Percentiles rank a stretch among this genome's conserved stretches.
Conservation (phyloP, 2,797 vertebrate genomes). For the Sebastes kiyomatsui region DNA sequence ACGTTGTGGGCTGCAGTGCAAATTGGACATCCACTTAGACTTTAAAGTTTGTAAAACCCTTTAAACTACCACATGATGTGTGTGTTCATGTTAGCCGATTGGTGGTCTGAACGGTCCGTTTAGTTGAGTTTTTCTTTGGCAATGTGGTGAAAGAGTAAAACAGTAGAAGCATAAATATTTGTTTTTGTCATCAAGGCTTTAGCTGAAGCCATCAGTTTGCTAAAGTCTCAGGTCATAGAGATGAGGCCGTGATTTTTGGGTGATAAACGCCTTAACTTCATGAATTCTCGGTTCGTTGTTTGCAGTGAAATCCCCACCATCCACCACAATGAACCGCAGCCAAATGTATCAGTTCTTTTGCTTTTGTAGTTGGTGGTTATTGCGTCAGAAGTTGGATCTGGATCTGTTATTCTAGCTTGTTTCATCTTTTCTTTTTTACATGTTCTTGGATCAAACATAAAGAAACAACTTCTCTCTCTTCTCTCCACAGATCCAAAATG, state of each 20-base stretch:
- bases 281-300: not conserved
- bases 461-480: constrained; percentile 47
- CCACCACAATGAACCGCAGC: not conserved
- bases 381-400: constrained; percentile 23
- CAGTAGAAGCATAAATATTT: constrained; percentile 21
- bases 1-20: constrained; percentile 23
- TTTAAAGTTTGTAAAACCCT: constrained; percentile 26
- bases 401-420: constrained; percentile 41
- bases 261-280: not conserved
- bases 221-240: constrained; percentile 1
- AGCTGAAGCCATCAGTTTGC: not conserved
- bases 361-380: constrained; percentile 12
- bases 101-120: constrained; percentile 29
- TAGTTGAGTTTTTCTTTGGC: constrained; percentile 27
- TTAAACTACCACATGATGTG: constrained; percentile 15
- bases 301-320: constrained; percentile 8
- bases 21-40: constrained; percentile 34
- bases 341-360: not conserved
- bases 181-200: constrained; percentile 1
- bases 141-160: constrained; percentile 6
- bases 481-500: constrained; percentile 64
- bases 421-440: constrained; percentile 3
- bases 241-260: not conserved
- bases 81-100: constrained; percentile 11
- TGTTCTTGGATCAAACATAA: constrained; percentile 42